Evolutionary conservation across 2,113 vertebrate genomes (phyloP).

Genomic region (Leptobrachium ailaonicum): DNA sequence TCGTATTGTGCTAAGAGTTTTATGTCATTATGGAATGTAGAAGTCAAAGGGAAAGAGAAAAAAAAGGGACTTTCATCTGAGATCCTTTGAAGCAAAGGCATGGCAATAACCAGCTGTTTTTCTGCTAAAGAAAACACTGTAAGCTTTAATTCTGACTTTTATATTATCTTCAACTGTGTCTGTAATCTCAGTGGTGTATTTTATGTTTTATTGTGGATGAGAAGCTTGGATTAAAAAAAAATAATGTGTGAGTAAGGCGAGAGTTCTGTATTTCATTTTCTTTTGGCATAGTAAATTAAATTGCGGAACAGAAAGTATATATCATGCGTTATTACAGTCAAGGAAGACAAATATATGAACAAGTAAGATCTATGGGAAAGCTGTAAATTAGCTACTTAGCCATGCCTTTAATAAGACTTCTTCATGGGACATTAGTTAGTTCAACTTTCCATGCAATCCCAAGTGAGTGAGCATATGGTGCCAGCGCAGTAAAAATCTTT

Average conservation of each 20-base stretch:
- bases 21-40: slow-evolving; percentile 51
- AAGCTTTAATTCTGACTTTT: slow-evolving; percentile 32
- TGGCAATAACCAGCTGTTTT: slow-evolving; percentile 51
- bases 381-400: slow-evolving; percentile 33
- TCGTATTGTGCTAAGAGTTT: slow-evolving; percentile 46
- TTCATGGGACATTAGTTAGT: slow-evolving; percentile 45
- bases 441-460: slow-evolving; percentile 37
- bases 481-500: slow-evolving; percentile 9
- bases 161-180: slow-evolving; percentile 27
- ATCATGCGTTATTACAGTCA: slow-evolving; percentile 43
- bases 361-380: slow-evolving; percentile 31
- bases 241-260: slow-evolving; percentile 17
- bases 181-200: slow-evolving; percentile 50
- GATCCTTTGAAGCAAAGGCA: slow-evolving; percentile 54
- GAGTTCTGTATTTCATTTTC: slow-evolving; percentile 35
- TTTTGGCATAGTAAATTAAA: slow-evolving; percentile 37
- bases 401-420: slow-evolving; percentile 30
- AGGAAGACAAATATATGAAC: slow-evolving; percentile 39
- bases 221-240: slow-evolving; percentile 30
- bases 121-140: slow-evolving; percentile 53
- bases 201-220: slow-evolving; percentile 52
- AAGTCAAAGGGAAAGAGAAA: slow-evolving; percentile 45
- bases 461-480: slow-evolving; percentile 31
- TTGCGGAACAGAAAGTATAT: slow-evolving; percentile 35
- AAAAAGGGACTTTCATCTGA: slow-evolving; percentile 56